Evolutionary conservation across 2,797 vertebrate genomes (phyloP).

Genomic region (Percopsis omiscomaycus): DNA sequence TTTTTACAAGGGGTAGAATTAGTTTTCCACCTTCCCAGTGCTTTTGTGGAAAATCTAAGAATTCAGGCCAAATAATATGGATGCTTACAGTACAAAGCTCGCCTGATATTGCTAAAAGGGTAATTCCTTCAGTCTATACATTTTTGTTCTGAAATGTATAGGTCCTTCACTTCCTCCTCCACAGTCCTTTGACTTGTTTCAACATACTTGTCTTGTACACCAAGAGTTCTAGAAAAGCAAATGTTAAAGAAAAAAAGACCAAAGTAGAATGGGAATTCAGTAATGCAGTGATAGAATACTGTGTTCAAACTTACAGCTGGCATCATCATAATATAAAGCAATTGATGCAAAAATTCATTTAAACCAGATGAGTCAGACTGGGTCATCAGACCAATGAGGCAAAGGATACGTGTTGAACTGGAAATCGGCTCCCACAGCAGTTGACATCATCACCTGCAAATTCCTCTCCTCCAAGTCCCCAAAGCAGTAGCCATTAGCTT

Average conservation of each 20-base stretch:
- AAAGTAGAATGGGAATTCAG: background rate
- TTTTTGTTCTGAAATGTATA: constrained; percentile 58
- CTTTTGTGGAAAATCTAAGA: constrained; percentile 22
- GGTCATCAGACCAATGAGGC: constrained; percentile 47
- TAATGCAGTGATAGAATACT: background rate
- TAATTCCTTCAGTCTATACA: constrained; percentile 26
- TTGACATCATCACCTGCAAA: constrained; percentile 93
- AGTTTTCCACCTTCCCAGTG: constrained; percentile 18
- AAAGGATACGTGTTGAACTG: constrained; percentile 96
- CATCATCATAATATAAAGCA: background rate
- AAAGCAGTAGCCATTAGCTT: constrained; percentile 94
- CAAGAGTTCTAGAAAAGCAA: constrained; percentile 80
- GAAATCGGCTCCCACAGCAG: constrained; percentile 92
- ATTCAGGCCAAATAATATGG: constrained; percentile 46
- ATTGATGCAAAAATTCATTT: constrained; percentile 20
- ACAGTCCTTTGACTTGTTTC: constrained; percentile 76
- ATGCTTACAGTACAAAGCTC: constrained; percentile 36
- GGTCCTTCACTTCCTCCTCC: constrained; percentile 86
- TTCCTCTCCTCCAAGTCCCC: constrained; percentile 88
- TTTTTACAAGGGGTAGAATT: constrained; percentile 26
- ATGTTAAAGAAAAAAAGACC: constrained; percentile 79
- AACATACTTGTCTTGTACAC: constrained; percentile 90
- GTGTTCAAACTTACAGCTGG: background rate
- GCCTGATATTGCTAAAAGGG: constrained; percentile 26
- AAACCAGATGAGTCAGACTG: constrained; percentile 58